phyloP scores from a whole-genome alignment of 2,113 vertebrate species.

The Phasianus colchicus region DNA sequence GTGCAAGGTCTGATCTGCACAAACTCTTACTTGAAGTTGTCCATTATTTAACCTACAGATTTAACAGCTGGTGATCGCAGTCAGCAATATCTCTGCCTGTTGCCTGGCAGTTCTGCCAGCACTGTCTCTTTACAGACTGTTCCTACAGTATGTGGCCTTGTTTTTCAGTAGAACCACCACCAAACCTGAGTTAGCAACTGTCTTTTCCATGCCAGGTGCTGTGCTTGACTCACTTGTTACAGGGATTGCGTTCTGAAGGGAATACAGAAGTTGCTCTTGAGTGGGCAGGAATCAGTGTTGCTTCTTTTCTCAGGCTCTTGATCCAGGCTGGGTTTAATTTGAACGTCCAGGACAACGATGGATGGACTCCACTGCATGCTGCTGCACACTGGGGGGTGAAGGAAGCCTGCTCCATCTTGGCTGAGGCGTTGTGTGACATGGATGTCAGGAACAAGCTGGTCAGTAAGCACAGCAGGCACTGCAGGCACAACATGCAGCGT shows the following conservation, averaged over 20 bases:
- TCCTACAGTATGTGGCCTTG: accelerated
- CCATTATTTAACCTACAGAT: background rate
- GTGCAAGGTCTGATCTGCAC: background rate
- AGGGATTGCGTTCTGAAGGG: background rate
- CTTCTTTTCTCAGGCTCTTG: slow-evolving; percentile 81
- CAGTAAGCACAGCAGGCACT: slow-evolving; percentile 41
- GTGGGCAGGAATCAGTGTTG: background rate
- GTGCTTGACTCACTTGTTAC: background rate
- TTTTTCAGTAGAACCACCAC: background rate
- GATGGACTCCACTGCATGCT: slow-evolving; percentile 94
- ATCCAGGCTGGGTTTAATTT: slow-evolving; percentile 92
- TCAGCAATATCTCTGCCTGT: background rate
- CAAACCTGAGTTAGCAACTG: background rate
- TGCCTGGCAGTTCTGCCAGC: background rate
- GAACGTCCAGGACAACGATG: slow-evolving; percentile 88
- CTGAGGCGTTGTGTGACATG: slow-evolving; percentile 93
- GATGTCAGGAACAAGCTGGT: slow-evolving; percentile 91
- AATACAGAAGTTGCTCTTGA: background rate
- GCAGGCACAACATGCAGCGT: background rate
- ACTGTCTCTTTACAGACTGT: accelerated
- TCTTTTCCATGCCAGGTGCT: background rate
- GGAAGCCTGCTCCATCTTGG: slow-evolving; percentile 90
- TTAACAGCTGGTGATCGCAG: background rate
- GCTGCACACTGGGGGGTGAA: slow-evolving; percentile 95
- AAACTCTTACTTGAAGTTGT: background rate